Evolutionary conservation across 1,140 invertebrate species (phyloP).

Genomic region (Sminthurides bifidus): DNA sequence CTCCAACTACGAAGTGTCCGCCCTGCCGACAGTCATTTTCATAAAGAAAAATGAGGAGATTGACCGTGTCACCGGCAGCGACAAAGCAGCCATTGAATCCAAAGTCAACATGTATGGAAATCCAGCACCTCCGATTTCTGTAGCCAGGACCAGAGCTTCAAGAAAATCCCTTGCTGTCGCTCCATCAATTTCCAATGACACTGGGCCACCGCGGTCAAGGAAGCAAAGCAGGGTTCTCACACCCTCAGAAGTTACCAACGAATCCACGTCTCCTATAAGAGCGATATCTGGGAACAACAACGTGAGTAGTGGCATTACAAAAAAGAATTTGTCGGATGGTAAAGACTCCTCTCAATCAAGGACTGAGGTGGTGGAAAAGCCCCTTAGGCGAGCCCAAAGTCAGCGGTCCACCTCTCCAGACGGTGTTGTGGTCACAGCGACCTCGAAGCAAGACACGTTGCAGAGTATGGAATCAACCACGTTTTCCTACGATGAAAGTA

Average conservation of each 20-base stretch:
- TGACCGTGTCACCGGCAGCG: slow-evolving; percentile 50
- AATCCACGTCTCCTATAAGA: not conserved
- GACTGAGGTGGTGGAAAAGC: too few relatives aligned
- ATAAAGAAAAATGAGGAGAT: slow-evolving; percentile 77
- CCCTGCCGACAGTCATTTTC: slow-evolving; percentile 97
- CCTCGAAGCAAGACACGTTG: too few relatives aligned
- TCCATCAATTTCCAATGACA: not conserved
- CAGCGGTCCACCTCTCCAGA: too few relatives aligned
- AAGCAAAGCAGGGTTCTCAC: not conserved
- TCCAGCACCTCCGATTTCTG: not conserved
- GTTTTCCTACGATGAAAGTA: too few relatives aligned
- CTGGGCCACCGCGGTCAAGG: not conserved
- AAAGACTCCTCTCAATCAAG: too few relatives aligned
- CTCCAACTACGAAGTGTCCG: slow-evolving; percentile 65
- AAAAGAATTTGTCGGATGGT: too few relatives aligned
- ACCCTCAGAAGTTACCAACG: not conserved
- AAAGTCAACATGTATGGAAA: slow-evolving; percentile 3
- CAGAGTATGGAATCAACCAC: too few relatives aligned
- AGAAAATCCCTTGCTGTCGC: not conserved
- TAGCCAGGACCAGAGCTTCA: not conserved
- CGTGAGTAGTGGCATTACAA: too few relatives aligned
- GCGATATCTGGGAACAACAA: not conserved
- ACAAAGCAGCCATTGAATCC: not conserved
- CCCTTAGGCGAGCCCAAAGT: too few relatives aligned
- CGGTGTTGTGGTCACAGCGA: too few relatives aligned